Conservation (phyloP, 2,113 vertebrate genomes). For the Rousettus leschenaultii region DNA sequence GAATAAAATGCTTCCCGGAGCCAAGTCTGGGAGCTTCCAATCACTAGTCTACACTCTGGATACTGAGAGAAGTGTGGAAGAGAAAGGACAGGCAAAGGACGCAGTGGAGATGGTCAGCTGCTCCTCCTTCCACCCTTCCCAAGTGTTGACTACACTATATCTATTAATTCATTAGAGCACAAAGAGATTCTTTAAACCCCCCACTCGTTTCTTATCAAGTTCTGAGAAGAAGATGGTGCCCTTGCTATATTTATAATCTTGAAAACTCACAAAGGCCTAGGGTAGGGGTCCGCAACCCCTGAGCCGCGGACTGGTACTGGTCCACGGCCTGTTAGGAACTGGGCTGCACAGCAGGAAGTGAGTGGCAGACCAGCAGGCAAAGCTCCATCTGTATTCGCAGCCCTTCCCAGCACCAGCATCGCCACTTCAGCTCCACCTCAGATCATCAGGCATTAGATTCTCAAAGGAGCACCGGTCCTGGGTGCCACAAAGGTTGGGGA, state of each 20-base stretch:
- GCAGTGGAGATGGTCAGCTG: neutral
- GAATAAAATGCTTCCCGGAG: neutral
- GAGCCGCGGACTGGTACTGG: no score
- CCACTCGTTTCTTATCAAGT: neutral
- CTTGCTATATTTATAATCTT: neutral
- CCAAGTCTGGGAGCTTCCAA: no score
- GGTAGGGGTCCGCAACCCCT: neutral
- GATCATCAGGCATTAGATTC: no score
- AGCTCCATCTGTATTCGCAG: no score
- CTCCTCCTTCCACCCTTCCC: neutral
- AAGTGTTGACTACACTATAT: neutral
- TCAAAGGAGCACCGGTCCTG: no score
- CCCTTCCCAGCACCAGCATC: no score
- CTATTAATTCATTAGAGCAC: neutral
- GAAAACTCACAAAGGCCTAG: neutral
- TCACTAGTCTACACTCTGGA: neutral
- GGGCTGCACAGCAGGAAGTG: no score
- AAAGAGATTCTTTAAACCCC: neutral
- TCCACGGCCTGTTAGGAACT: no score
- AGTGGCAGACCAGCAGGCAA: no score
- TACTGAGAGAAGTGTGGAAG: no score
- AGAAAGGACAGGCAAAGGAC: rapidly evolving
- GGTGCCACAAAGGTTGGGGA: no score
- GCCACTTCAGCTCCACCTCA: no score
- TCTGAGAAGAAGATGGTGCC: neutral